Percentiles rank a stretch among this genome's conserved stretches.
Evolutionary conservation across 2,888 invertebrate genomes (phyloP).

Genomic region (Drosophila pseudotalamancana): DNA sequence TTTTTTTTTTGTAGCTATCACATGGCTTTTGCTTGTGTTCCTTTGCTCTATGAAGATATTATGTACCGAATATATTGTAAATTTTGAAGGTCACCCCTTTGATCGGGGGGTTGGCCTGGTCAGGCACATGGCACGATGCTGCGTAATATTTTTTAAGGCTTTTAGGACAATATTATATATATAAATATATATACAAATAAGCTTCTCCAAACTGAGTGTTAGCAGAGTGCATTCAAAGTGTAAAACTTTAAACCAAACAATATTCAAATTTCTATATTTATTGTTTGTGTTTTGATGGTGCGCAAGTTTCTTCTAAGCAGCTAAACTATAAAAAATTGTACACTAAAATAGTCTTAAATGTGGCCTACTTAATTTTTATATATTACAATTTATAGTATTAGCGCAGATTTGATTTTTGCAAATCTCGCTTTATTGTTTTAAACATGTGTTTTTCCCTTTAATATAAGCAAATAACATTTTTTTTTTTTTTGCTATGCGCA

Average conservation of each 20-base stretch:
- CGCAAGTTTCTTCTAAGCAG: conserved; percentile 39
- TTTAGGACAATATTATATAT: conserved; percentile 74
- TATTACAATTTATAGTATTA: conserved; percentile 62
- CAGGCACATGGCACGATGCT: conserved; percentile 20
- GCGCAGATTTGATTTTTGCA: conserved; percentile 71
- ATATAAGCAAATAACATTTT: conserved; percentile 29
- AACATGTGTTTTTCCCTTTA: conserved; percentile 30
- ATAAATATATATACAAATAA: conserved; percentile 45
- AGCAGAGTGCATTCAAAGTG: conserved; percentile 27
- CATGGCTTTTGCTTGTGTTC: conserved; percentile 75
- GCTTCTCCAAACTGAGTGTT: conserved; percentile 28
- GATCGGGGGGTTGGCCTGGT: conserved; percentile 22
- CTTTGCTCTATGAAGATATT: conserved; percentile 63
- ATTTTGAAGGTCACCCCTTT: conserved; percentile 25
- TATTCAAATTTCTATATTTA: conserved; percentile 10
- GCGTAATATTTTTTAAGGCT: conserved; percentile 68
- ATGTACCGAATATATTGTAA: conserved; percentile 48
- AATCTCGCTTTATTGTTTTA: conserved; percentile 58
- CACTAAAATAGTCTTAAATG: conserved; percentile 34
- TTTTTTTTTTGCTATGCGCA: conserved; percentile 34
- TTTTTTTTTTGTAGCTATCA: conserved; percentile 50
- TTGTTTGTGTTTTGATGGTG: conserved; percentile 30
- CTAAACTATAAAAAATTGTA: conserved; percentile 39
- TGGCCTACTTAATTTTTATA: conserved; percentile 49
- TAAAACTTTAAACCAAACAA: conserved; percentile 37